Conservation (phyloP, 2,888 invertebrate genomes). For the Acleris holmiana region DNA sequence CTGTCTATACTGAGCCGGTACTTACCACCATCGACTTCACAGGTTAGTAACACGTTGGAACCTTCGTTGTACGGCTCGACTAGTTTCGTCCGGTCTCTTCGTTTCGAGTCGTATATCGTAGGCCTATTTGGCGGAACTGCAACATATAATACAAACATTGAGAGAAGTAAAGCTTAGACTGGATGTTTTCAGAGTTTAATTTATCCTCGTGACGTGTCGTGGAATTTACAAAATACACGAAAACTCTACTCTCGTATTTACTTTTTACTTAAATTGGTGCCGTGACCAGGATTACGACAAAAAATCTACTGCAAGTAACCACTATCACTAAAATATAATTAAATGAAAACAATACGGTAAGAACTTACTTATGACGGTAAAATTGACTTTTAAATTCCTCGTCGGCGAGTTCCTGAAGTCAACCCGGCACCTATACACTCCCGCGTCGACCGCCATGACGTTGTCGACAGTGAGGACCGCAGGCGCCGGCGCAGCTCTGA, state of each 20-base stretch:
- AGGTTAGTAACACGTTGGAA: slow-evolving; percentile 91
- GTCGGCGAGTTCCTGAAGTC: slow-evolving; percentile 96
- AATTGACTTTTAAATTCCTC: slow-evolving; percentile 94
- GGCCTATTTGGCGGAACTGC: slow-evolving; percentile 93
- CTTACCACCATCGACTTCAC: slow-evolving; percentile 92
- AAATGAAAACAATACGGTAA: no score
- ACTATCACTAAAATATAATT: no score
- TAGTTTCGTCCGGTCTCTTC: slow-evolving; percentile 89
- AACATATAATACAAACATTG: slow-evolving; percentile 47
- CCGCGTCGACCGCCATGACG: slow-evolving; percentile 91
- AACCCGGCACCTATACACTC: slow-evolving; percentile 94
- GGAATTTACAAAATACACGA: no score
- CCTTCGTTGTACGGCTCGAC: slow-evolving; percentile 95
- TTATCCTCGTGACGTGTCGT: no score
- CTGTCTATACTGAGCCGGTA: background rate
- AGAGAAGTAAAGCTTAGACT: no score
- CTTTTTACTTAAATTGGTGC: background rate
- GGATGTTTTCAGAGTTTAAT: background rate
- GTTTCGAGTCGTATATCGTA: slow-evolving; percentile 91
- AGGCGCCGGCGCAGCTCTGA: slow-evolving; percentile 89
- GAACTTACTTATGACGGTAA: slow-evolving; percentile 94
- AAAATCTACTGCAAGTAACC: no score
- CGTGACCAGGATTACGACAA: no score
- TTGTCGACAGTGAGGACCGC: slow-evolving; percentile 91
- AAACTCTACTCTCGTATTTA: no score